Evolutionary conservation across 2,888 invertebrate genomes (phyloP).

Genomic region (Macrophya alboannulata): DNA sequence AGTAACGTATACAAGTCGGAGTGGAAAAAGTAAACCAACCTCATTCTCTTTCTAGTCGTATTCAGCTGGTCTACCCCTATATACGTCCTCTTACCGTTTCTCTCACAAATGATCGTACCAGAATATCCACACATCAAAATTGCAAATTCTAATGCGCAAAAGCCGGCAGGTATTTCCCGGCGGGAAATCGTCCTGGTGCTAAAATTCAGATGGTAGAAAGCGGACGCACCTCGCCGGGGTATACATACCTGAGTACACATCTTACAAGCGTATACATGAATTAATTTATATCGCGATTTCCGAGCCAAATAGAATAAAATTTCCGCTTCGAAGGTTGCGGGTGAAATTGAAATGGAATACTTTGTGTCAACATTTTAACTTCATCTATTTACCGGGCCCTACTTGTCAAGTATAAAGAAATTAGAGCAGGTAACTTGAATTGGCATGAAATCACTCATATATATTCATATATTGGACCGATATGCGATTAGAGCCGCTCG

Average conservation of each 20-base stretch:
- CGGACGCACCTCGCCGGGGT: neutral
- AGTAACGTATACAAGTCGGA: neutral
- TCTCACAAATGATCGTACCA: conserved; percentile 4
- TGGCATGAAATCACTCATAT: conserved; percentile 10
- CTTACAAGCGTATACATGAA: neutral
- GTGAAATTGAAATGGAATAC: neutral
- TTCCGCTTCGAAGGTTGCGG: neutral
- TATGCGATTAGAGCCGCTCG: conserved; percentile 16
- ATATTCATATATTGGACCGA: conserved; percentile 23
- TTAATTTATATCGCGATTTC: neutral
- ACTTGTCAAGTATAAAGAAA: neutral
- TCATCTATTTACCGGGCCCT: neutral
- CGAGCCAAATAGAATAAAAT: neutral
- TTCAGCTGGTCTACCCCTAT: neutral
- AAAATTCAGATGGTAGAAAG: conserved; percentile 1
- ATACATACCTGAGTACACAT: conserved; percentile 33
- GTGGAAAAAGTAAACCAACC: neutral
- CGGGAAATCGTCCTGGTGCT: conserved; percentile 21
- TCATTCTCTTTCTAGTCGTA: conserved; percentile 14
- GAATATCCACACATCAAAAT: conserved; percentile 61
- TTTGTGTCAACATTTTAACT: neutral
- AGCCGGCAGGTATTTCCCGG: conserved; percentile 45
- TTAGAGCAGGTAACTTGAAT: neutral
- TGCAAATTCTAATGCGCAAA: conserved; percentile 59
- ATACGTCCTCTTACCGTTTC: neutral